Evolutionary conservation across 1,140 invertebrate species (phyloP).

Genomic region (Dryas iulia): DNA sequence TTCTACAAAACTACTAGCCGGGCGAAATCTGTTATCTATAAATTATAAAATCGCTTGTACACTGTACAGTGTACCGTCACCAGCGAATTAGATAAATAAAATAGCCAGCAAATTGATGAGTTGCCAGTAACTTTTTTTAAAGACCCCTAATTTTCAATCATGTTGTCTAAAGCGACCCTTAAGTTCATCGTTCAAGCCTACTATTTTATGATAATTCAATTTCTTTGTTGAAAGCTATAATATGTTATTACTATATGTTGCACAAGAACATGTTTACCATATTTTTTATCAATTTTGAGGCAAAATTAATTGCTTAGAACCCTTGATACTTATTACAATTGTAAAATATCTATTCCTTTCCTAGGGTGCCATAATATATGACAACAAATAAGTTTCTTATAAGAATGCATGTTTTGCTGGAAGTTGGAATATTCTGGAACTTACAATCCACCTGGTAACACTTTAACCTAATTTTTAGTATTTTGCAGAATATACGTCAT

Average conservation of each 20-base stretch:
- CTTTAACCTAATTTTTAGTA: conserved; percentile 6
- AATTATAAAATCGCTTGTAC: not conserved
- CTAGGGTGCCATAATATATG: not conserved
- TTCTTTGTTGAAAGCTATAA: not conserved
- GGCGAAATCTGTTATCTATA: conserved; percentile 1
- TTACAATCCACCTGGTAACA: not conserved
- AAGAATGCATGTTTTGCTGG: not conserved
- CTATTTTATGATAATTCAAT: not conserved
- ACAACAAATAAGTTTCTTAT: not conserved
- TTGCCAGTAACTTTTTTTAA: not conserved
- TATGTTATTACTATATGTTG: not conserved
- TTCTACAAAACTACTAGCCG: not conserved
- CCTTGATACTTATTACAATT: not conserved
- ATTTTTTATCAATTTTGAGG: not conserved
- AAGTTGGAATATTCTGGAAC: not conserved
- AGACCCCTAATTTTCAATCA: not conserved
- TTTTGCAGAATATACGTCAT: conserved; percentile 6
- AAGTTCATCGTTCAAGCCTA: not conserved
- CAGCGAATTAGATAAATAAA: not conserved
- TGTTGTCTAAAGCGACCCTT: too few species aligned
- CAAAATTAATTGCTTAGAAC: not conserved
- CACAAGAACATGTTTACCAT: not conserved
- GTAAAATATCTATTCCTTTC: not conserved
- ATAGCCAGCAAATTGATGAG: not conserved
- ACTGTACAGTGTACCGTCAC: not conserved